Conservation (phyloP, 35 echinoderm and acorn worm genomes). For the Acanthaster planci region DNA sequence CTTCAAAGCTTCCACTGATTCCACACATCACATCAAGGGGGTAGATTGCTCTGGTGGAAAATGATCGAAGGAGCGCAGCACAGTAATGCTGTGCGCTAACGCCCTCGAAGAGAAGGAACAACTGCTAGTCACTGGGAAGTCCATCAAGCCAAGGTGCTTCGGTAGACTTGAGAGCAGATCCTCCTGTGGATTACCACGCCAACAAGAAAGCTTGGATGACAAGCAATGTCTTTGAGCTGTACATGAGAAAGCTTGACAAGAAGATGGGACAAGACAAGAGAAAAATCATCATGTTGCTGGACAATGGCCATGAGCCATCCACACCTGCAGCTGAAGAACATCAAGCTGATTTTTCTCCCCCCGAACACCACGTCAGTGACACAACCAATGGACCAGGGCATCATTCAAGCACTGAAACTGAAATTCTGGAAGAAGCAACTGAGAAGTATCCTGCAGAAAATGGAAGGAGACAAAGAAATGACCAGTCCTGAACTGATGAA, state of each 20-base stretch:
- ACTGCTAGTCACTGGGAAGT: slow-evolving; percentile 38
- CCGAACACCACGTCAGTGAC: slow-evolving; percentile 49
- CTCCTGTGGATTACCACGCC: slow-evolving; percentile 41
- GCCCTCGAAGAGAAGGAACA: slow-evolving; percentile 12
- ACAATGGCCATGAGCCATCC: slow-evolving; percentile 27
- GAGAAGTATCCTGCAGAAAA: neutral
- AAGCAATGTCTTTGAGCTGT: slow-evolving; percentile 24
- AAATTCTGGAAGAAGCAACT: slow-evolving; percentile 42
- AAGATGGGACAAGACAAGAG: slow-evolving; percentile 10
- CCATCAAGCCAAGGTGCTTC: slow-evolving; percentile 28
- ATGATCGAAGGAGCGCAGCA: slow-evolving; percentile 35
- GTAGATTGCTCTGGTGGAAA: slow-evolving; percentile 22
- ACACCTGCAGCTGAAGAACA: neutral
- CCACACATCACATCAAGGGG: slow-evolving; percentile 4
- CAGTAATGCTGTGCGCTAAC: slow-evolving; percentile 49
- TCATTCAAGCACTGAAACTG: slow-evolving; percentile 41
- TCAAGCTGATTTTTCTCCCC: slow-evolving; percentile 55
- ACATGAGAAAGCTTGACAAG: slow-evolving; percentile 25
- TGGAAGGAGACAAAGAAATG: slow-evolving; percentile 15
- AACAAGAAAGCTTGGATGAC: slow-evolving; percentile 69
- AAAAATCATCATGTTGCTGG: slow-evolving; percentile 41
- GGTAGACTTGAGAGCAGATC: neutral
- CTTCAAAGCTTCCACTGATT: neutral
- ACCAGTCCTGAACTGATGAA: slow-evolving; percentile 17
- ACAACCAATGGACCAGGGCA: slow-evolving; percentile 57